Base-by-base conservation (phyloP, 2,888 invertebrate genomes). In the Oligia strigilis region DNA sequence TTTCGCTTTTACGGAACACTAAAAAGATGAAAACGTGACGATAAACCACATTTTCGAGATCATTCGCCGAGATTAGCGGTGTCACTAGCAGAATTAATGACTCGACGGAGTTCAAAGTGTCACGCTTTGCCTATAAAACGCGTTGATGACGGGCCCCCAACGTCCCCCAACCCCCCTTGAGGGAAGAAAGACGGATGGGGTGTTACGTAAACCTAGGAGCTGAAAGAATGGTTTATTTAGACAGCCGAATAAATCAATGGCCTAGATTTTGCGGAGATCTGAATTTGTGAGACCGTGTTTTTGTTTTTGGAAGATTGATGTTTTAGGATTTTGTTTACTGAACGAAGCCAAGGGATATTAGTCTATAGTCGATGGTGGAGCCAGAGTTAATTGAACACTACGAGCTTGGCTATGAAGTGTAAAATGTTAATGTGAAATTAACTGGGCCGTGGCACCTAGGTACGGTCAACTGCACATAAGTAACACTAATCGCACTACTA, bases 61-160 rank as follows among this genome's bases (percentile, higher is more conserved):
- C 72, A 60, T 49, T 43, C 66, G 5, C 67, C 29, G 36, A 83
- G 80, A 83, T 77, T 58, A 77, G 49, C 23, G 29, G n/a, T 75
- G 58, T 78, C 78, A 74, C 52, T 40, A 74, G 23, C n/a, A 13
- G 67, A 73, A 85, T 76, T 72, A 65, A 79, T 86, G 83, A 86
- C 66, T 75, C 52, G 23, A 11, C 49, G 43, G 5, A 36, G 58
- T 58, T 69, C 67, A 67, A 70, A 77, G 49, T 64, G 78, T 14
- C 75, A 77, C 86, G 75, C 49, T 69, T 83, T 11, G 14, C 49
- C 14, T 49, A 49, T 49, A 14, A 49, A 49, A 49, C 49, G 17
- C 60, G 29, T 49, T 62, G 80, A 78, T 78, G 78, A 78, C 72
- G 62, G 43, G 11, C 64, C 29, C n/a, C 52, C 5, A 14, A n/a